These are phyloP conservation scores for Drosophila pallidifrons DNA, from an alignment of 1,140 invertebrate species.

Conservation along the genomic window DNA sequence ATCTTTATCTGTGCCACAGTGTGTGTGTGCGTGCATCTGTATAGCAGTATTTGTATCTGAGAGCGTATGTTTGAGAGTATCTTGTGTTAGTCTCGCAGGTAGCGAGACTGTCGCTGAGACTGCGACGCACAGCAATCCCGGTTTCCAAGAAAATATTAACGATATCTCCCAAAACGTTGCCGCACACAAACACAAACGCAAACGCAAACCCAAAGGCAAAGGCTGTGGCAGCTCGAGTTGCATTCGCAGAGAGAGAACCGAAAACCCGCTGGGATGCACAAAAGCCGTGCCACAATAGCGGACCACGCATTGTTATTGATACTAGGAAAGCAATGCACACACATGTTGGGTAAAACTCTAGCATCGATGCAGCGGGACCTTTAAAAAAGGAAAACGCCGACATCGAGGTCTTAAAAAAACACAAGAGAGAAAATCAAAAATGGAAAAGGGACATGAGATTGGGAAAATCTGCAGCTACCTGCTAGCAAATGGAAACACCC, in stretches of 20 bases:
- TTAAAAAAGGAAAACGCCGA: constrained; percentile 51
- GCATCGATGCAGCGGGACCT: constrained; percentile 13
- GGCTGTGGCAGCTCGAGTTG: constrained; percentile 31
- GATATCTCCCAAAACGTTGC: constrained; percentile 79
- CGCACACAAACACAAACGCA: constrained; percentile 46
- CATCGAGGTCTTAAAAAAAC: constrained; percentile 1
- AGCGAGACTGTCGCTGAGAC: constrained; percentile 7
- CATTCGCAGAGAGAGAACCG: constrained; percentile 23
- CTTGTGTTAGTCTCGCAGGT: constrained; percentile 53
- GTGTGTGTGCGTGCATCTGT: constrained; percentile 30
- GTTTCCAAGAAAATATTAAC: constrained; percentile 83
- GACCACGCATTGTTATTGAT: constrained; percentile 76
- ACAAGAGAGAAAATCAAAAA: constrained; percentile 7
- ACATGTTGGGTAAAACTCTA: constrained; percentile 41
- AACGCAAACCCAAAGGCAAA: constrained; percentile 20
- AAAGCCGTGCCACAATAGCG: constrained; percentile 74
- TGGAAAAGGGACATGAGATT: constrained; percentile 6
- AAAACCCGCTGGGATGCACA: constrained; percentile 71
- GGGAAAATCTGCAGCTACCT: constrained; percentile 16
- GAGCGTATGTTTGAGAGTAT: constrained; percentile 36
- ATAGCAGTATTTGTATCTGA: constrained; percentile 35
- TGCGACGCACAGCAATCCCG: constrained; percentile 70
- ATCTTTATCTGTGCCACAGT: constrained; percentile 5
- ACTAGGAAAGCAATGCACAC: constrained; percentile 70
- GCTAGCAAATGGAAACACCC: constrained; percentile 10